phyloP scores from a whole-genome alignment of 2,888 invertebrate species.

The Andrena trimmerana region DNA sequence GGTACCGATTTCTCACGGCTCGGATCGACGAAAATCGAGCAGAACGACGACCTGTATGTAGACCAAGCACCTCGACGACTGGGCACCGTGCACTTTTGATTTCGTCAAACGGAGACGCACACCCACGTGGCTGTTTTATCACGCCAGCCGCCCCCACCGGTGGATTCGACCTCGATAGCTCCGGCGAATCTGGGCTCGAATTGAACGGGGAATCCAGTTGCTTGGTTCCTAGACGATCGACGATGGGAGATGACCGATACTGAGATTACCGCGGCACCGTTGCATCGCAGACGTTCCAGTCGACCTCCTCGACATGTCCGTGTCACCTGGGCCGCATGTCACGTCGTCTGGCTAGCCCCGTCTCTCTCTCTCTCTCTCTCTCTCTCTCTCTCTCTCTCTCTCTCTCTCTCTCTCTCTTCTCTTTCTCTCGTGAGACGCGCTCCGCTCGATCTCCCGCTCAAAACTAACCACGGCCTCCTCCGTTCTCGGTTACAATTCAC shows the following conservation, averaged over 20 bases:
- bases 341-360: constrained; percentile 5
- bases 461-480: constrained; percentile 82
- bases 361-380: neutral
- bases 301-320: constrained; percentile 25
- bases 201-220: neutral
- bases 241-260: neutral
- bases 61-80: constrained; percentile 6
- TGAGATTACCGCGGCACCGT: constrained; percentile 15
- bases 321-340: constrained; percentile 37
- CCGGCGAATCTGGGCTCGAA: constrained; percentile 43
- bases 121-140: constrained; percentile 67
- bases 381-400: neutral
- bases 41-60: constrained; percentile 23
- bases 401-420: constrained; percentile 3
- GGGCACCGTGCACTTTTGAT: constrained; percentile 59
- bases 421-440: constrained; percentile 73
- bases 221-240: neutral
- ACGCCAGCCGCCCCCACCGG: constrained; percentile 63
- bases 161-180: constrained; percentile 72
- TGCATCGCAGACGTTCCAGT: constrained; percentile 33
- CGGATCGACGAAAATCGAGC: neutral
- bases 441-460: constrained; percentile 81
- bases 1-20: neutral
- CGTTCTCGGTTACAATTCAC: constrained; percentile 80
- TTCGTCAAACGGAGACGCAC: constrained; percentile 46